phyloP scores from a whole-genome alignment of 2,888 invertebrate species.

The Neoaliturus tenellus region DNA sequence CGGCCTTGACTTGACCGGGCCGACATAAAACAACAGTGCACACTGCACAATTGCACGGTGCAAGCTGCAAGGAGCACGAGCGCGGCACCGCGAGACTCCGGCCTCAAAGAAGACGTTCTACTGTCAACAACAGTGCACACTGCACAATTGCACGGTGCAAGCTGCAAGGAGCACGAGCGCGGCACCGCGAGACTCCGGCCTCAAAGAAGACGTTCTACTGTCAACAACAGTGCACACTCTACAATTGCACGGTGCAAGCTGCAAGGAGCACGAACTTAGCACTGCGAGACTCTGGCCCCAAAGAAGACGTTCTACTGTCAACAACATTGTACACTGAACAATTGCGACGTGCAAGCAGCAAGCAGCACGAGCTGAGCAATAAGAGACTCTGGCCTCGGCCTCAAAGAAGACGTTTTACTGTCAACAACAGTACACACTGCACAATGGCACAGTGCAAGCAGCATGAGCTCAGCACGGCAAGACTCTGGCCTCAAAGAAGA shows the following conservation, averaged over 20 bases:
- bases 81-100: not conserved
- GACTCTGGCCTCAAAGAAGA: not conserved
- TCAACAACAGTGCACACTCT: conserved; percentile 30
- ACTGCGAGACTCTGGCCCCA: not conserved
- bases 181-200: not conserved
- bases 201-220: no score
- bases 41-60: conserved; percentile 10
- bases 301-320: no score
- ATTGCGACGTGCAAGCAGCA: not conserved
- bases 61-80: no score
- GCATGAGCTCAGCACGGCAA: not conserved
- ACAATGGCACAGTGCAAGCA: not conserved
- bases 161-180: no score
- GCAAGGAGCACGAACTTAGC: no score
- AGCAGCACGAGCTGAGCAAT: no score
- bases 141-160: not conserved
- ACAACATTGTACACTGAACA: conserved; percentile 28
- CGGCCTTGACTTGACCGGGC: conserved; percentile 11
- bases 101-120: no score
- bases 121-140: conserved; percentile 34
- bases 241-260: not conserved
- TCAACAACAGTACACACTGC: conserved; percentile 33
- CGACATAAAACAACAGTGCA: conserved; percentile 16
- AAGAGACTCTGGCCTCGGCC: not conserved
- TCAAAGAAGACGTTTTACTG: no score